These are phyloP conservation scores for Eupelmus urozonus DNA, from an alignment of 2,888 invertebrate species.

Conservation along the genomic window DNA sequence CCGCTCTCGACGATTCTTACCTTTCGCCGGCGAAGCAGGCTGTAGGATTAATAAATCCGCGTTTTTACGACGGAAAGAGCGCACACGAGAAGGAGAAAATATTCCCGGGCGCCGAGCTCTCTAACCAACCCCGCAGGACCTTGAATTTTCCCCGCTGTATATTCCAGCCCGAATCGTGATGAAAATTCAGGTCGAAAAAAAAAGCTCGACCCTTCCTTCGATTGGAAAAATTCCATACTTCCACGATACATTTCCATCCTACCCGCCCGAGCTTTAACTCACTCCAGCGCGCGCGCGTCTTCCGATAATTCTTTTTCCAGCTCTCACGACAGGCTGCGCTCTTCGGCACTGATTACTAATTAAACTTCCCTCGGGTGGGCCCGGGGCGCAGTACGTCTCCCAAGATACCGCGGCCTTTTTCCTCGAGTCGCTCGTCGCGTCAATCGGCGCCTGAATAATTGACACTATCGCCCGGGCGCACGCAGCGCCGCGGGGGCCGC, in stretches of 20 bases:
- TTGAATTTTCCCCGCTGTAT: too few species aligned
- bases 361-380: conserved; percentile 36
- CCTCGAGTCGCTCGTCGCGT: conserved; percentile 1
- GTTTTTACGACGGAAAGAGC: neutral
- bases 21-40: neutral
- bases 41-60: neutral
- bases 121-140: too few species aligned
- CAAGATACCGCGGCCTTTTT: neutral
- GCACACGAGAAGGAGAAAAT: too few species aligned
- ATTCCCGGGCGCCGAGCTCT: too few species aligned
- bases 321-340: neutral
- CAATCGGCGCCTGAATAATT: conserved; percentile 51
- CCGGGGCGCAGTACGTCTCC: too few species aligned
- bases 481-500: neutral
- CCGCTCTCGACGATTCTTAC: neutral
- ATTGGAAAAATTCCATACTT: too few species aligned
- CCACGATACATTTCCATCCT: too few species aligned
- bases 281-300: too few species aligned
- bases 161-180: too few species aligned
- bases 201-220: too few species aligned
- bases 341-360: conserved; percentile 49
- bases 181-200: too few species aligned
- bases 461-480: conserved; percentile 29
- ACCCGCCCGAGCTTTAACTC: too few species aligned
- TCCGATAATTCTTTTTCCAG: conserved; percentile 15